A percentile compares a stretch with the other conserved stretches of the same genome.
These are phyloP conservation scores for Conus canariensis DNA, from an alignment of 2,888 invertebrate species.

Conservation along the genomic window DNA sequence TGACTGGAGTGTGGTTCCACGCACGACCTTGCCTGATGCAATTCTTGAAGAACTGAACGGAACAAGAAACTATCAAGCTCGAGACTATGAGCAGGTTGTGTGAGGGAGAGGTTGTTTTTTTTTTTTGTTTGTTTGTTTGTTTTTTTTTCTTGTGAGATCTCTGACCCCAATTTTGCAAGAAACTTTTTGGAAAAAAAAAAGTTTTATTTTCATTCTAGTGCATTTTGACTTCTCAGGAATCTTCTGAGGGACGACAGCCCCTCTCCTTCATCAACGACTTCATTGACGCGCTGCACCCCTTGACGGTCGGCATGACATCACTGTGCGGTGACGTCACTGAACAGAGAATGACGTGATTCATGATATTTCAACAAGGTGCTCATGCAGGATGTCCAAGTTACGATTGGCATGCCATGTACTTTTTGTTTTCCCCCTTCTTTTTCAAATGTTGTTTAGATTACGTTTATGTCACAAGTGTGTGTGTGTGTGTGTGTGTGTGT, in stretches of 20 bases:
- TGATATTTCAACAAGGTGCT: not conserved
- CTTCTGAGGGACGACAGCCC: not conserved
- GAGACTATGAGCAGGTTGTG: too few species aligned
- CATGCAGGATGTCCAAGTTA: not conserved
- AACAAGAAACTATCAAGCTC: too few species aligned
- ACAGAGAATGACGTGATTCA: not conserved
- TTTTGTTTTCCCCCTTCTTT: not conserved
- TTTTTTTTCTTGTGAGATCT: too few species aligned
- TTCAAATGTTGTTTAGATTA: not conserved
- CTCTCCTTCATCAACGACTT: not conserved
- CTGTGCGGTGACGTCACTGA: not conserved
- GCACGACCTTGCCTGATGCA: too few species aligned
- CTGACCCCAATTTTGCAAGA: too few species aligned
- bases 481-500: not conserved
- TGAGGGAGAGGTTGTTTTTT: too few species aligned
- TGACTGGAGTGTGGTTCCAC: too few species aligned
- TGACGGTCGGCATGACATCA: not conserved
- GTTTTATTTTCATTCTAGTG: not conserved
- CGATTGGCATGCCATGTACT: not conserved
- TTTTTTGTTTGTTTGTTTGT: too few species aligned
- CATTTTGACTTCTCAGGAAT: slow-evolving; percentile 24
- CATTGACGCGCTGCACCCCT: not conserved
- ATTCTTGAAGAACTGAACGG: too few species aligned
- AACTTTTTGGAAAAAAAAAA: too few species aligned
- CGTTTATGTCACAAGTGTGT: not conserved